Evolutionary conservation across 2,113 vertebrate genomes (phyloP).

Genomic region (Sander vitreus): DNA sequence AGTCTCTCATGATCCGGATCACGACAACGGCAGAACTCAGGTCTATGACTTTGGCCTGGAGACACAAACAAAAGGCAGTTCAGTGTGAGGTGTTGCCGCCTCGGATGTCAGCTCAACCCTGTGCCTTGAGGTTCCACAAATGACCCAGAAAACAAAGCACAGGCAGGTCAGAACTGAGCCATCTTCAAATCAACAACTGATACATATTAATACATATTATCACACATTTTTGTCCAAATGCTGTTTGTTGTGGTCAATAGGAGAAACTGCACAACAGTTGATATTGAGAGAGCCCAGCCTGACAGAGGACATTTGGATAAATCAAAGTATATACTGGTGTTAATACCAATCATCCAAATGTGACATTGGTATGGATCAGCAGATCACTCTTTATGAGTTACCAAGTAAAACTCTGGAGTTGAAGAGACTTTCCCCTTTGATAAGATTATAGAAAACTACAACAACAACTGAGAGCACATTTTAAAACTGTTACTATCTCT

Average conservation of each 20-base stretch:
- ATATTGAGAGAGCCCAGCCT: conserved; percentile 33
- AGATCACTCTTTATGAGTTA: conserved; percentile 11
- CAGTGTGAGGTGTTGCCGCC: conserved; percentile 24
- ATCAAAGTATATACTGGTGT: conserved; percentile 71
- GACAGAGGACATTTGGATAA: conserved; percentile 11
- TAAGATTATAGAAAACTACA: conserved; percentile 16
- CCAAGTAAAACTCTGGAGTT: neutral
- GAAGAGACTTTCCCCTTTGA: conserved; percentile 11
- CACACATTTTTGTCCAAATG: neutral
- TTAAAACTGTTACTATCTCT: conserved; percentile 36
- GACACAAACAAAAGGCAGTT: conserved; percentile 60
- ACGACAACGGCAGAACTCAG: conserved; percentile 94
- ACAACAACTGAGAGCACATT: conserved; percentile 30
- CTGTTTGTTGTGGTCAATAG: conserved; percentile 5
- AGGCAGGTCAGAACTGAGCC: conserved; percentile 75
- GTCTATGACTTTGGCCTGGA: conserved; percentile 93
- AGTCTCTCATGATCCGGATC: conserved; percentile 94
- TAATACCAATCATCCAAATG: conserved; percentile 53
- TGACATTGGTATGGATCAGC: conserved; percentile 51
- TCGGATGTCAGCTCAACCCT: neutral
- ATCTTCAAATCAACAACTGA: conserved; percentile 33
- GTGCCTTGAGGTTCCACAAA: conserved; percentile 40
- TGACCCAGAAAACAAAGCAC: conserved; percentile 53
- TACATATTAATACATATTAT: neutral
- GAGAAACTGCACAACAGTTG: conserved; percentile 4